Percentiles rank a stretch among this genome's conserved stretches.
These are phyloP conservation scores for Drosophila pandora DNA, from an alignment of 1,140 invertebrate species.

Conservation along the genomic window DNA sequence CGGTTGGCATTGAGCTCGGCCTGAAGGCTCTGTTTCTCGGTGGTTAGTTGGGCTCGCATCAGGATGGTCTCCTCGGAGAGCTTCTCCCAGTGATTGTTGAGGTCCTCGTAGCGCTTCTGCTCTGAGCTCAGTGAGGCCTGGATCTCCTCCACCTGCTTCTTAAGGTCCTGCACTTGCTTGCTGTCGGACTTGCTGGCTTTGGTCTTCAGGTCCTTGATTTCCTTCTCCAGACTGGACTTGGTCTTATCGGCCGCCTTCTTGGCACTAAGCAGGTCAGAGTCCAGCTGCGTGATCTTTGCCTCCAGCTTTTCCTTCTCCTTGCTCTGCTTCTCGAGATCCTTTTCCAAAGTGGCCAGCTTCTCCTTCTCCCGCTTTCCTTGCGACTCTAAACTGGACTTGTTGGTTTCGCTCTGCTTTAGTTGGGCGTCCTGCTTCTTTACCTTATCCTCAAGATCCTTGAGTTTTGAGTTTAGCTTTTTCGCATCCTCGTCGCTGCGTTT, in stretches of 20 bases:
- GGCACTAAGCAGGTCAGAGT: constrained; percentile 85
- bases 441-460: constrained; percentile 80
- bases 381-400: constrained; percentile 60
- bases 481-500: constrained; percentile 75
- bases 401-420: constrained; percentile 67
- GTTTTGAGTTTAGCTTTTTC: constrained; percentile 61
- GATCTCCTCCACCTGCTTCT: constrained; percentile 86
- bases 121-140: constrained; percentile 88
- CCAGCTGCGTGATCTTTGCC: constrained; percentile 65
- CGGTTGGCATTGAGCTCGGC: constrained; percentile 69
- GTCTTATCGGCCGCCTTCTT: constrained; percentile 85
- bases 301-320: constrained; percentile 78
- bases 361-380: constrained; percentile 83
- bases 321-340: constrained; percentile 87
- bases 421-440: constrained; percentile 73
- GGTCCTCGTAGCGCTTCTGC: constrained; percentile 90
- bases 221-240: constrained; percentile 84
- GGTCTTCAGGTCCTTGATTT: constrained; percentile 85
- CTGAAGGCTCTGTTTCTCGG: constrained; percentile 90
- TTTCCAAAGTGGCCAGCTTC: constrained; percentile 87
- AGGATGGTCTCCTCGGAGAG: constrained; percentile 93
- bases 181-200: constrained; percentile 83
- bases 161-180: constrained; percentile 87
- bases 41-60: constrained; percentile 90
- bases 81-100: constrained; percentile 91